Evolutionary conservation across 2,113 vertebrate species (phyloP).

Genomic region (Sakesphorus luctuosus): DNA sequence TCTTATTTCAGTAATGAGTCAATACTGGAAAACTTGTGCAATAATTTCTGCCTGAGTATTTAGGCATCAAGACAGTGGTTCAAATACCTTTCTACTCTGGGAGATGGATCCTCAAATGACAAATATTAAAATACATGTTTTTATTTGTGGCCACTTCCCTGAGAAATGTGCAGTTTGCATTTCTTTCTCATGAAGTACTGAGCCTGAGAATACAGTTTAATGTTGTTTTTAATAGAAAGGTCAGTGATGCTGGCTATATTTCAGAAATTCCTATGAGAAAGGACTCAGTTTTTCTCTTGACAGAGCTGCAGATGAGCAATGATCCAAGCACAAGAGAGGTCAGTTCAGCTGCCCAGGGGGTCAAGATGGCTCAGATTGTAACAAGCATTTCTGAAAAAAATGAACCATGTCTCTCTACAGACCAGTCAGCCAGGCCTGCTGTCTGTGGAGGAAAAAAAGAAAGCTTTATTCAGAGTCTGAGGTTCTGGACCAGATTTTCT

Average conservation of each 20-base stretch:
- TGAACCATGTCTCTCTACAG: not conserved
- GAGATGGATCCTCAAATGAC: not conserved
- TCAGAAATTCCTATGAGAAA: constrained; percentile 54
- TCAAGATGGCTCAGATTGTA: not conserved
- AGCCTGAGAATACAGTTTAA: constrained; percentile 43
- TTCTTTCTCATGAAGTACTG: constrained; percentile 39
- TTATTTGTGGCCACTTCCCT: constrained; percentile 1
- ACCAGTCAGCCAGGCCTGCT: not conserved
- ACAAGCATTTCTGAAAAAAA: not conserved
- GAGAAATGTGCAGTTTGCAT: constrained; percentile 32
- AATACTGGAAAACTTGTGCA: not conserved
- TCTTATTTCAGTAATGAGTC: not conserved
- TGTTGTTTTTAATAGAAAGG: constrained; percentile 59
- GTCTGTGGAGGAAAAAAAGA: not conserved
- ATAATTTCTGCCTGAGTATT: not conserved
- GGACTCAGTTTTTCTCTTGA: not conserved
- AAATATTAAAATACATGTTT: not conserved
- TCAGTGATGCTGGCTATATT: constrained; percentile 45
- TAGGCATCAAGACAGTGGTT: not conserved
- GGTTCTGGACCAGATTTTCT: not conserved
- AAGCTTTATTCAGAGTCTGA: not conserved
- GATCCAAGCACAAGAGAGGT: not conserved
- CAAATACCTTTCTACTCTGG: not conserved
- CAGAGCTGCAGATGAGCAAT: constrained; percentile 18
- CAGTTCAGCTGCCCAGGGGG: not conserved